Conservation (phyloP, 1,140 invertebrate species). For the Cheumatopsyche charites region DNA sequence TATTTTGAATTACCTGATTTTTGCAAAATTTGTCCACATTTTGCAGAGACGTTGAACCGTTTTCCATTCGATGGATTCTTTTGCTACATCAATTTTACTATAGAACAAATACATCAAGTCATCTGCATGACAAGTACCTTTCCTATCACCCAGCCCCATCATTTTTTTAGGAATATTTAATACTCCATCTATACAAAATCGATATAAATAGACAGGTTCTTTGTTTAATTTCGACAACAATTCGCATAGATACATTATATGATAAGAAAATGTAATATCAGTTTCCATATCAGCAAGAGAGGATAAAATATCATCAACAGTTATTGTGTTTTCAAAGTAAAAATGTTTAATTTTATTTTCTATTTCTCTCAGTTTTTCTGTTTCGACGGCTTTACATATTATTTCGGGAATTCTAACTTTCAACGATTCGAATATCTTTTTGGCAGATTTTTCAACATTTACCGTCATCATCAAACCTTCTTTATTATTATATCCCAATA, state of each 20-base stretch:
- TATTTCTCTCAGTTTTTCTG: constrained; percentile 51
- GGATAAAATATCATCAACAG: constrained; percentile 47
- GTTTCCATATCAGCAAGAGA: constrained; percentile 55
- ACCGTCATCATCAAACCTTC: constrained; percentile 63
- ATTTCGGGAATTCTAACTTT: constrained; percentile 54
- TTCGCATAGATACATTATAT: constrained; percentile 54
- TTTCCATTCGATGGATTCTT: constrained; percentile 52
- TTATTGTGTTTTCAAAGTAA: constrained; percentile 58
- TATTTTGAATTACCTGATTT: constrained; percentile 63
- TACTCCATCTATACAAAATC: constrained; percentile 58
- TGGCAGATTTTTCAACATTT: constrained; percentile 52
- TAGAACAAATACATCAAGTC: constrained; percentile 70
- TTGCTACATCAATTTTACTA: constrained; percentile 55
- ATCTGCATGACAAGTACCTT: constrained; percentile 67
- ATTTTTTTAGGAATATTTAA: constrained; percentile 54
- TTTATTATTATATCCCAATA: constrained; percentile 64
- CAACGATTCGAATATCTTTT: constrained; percentile 52
- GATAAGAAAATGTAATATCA: constrained; percentile 57
- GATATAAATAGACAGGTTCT: constrained; percentile 60
- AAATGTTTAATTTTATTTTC: constrained; percentile 56
- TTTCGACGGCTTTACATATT: constrained; percentile 50
- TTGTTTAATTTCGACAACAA: constrained; percentile 50
- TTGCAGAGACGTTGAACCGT: constrained; percentile 59
- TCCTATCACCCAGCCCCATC: constrained; percentile 46
- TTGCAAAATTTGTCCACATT: constrained; percentile 76